Percentiles rank a stretch among this genome's conserved stretches.
phyloP scores from a whole-genome alignment of 2,113 vertebrate species.

The Meriones unguiculatus region DNA sequence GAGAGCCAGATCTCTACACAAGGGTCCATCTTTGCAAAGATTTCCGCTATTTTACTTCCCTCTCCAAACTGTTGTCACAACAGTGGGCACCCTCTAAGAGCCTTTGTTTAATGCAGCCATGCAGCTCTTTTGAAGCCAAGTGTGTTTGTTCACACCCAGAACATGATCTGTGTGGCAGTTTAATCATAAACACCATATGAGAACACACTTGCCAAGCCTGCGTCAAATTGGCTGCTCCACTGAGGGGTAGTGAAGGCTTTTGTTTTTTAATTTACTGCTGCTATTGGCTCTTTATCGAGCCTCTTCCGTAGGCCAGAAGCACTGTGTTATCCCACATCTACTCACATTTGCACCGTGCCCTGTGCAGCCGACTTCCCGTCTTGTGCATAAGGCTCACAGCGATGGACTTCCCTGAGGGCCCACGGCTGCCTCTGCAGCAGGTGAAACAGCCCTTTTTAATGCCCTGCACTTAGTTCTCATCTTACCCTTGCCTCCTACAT shows the following conservation, averaged over 20 bases:
- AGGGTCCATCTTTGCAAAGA: neutral
- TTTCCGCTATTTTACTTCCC: neutral
- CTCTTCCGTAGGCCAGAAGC: neutral
- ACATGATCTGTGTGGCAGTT: conserved; percentile 48
- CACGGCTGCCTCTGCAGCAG: neutral
- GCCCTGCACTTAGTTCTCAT: neutral
- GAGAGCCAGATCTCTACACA: neutral
- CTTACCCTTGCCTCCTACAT: neutral
- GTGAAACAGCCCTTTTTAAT: neutral
- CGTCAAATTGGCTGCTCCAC: conserved; percentile 53
- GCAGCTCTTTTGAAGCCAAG: conserved; percentile 52
- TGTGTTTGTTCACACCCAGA: conserved; percentile 72
- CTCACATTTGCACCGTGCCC: neutral
- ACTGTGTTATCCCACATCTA: neutral
- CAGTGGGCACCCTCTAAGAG: neutral
- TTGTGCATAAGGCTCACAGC: neutral
- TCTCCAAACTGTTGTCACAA: neutral
- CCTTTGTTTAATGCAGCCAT: conserved; percentile 42
- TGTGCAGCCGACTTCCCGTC: neutral
- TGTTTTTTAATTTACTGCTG: conserved; percentile 12
- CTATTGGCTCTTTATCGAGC: conserved; percentile 31
- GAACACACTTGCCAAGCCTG: conserved; percentile 59
- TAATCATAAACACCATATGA: conserved; percentile 73
- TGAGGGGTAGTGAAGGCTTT: neutral
- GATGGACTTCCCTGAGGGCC: neutral